Evolutionary conservation across 2,113 vertebrate genomes (phyloP).

Genomic region (Phyllopteryx taeniolatus): DNA sequence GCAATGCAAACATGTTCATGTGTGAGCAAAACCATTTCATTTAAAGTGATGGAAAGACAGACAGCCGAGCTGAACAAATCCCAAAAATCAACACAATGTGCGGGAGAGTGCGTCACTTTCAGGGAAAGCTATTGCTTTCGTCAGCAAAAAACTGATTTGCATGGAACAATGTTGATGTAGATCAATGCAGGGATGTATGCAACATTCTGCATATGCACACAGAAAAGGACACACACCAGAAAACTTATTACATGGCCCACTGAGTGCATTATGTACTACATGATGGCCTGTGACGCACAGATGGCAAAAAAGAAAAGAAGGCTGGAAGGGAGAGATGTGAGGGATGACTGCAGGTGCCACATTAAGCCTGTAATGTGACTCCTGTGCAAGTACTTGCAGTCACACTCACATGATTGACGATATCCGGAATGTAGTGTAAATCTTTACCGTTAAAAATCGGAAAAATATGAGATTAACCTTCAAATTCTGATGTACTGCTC

Average conservation of each 20-base stretch:
- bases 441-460: not conserved
- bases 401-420: not conserved
- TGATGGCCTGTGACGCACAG: constrained; percentile 29
- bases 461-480: not conserved
- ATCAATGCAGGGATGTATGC: constrained; percentile 16
- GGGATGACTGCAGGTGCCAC: constrained; percentile 15
- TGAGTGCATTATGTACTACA: constrained; percentile 40
- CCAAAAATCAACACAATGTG: not conserved
- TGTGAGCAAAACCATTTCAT: not conserved
- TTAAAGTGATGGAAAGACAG: not conserved
- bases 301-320: constrained; percentile 23
- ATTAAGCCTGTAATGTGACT: constrained; percentile 11
- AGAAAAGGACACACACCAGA: constrained; percentile 11
- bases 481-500: not conserved
- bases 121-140: not conserved
- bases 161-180: constrained; percentile 10
- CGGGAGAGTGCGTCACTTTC: not conserved
- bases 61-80: not conserved
- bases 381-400: not conserved
- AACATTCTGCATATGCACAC: constrained; percentile 10
- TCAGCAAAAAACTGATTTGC: constrained; percentile 7
- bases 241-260: constrained; percentile 45
- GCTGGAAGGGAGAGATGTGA: constrained; percentile 11
- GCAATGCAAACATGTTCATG: not conserved
- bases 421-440: not conserved